phyloP scores from a whole-genome alignment of 2,797 vertebrate species.

The Gymnodraco acuticeps region DNA sequence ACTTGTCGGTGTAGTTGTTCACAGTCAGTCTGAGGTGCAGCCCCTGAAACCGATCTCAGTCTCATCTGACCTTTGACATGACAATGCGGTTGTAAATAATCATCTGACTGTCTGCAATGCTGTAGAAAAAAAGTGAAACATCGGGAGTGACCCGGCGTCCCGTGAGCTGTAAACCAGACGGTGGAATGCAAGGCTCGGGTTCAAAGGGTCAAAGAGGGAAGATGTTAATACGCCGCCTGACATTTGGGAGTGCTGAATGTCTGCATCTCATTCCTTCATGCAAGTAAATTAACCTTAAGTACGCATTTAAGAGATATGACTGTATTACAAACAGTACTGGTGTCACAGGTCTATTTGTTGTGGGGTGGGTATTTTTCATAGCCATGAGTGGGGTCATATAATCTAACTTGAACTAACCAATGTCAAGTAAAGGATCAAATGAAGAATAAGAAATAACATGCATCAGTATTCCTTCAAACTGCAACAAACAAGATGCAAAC shows the following conservation, averaged over 20 bases:
- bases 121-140: constrained; percentile 4
- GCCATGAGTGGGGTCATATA: too few relatives aligned
- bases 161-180: constrained; percentile 31
- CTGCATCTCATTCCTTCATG: constrained; percentile 1
- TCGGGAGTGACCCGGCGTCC: constrained; percentile 5
- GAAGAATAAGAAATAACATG: too few relatives aligned
- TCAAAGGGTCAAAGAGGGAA: constrained; percentile 53
- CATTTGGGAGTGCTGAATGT: neutral
- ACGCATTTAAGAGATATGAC: neutral
- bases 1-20: constrained; percentile 30
- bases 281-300: neutral
- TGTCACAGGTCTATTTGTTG: too few relatives aligned
- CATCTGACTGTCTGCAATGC: constrained; percentile 2
- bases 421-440: too few relatives aligned
- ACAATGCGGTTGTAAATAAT: constrained; percentile 45
- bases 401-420: too few relatives aligned
- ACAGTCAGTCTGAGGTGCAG: constrained; percentile 16
- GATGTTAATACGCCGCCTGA: constrained; percentile 11
- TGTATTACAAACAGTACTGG: too few relatives aligned
- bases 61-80: constrained; percentile 53
- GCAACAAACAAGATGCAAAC: too few relatives aligned
- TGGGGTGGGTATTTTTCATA: neutral
- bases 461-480: too few relatives aligned
- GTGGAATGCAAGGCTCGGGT: constrained; percentile 50
- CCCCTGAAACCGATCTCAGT: constrained; percentile 21